Percentiles rank a stretch among this genome's conserved stretches.
Evolutionary conservation across 2,888 invertebrate species (phyloP).

Genomic region (Physocephala rufipes): DNA sequence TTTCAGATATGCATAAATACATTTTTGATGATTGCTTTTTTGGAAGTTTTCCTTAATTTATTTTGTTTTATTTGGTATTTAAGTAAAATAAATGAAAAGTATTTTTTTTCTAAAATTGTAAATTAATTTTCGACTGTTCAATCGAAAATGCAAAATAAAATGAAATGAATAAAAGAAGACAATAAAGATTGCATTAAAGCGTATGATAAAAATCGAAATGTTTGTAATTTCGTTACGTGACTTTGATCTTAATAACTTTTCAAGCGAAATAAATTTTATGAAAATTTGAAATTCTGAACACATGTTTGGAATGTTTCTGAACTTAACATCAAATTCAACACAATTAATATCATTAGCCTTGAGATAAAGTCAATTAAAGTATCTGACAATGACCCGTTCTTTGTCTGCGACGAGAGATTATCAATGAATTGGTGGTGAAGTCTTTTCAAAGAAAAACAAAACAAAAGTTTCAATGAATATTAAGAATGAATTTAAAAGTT

Average conservation of each 20-base stretch:
- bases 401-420: background rate
- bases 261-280: background rate
- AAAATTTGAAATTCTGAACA: conserved; percentile 24
- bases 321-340: conserved; percentile 10
- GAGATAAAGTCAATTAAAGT: conserved; percentile 4
- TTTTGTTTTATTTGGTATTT: no score
- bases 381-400: background rate
- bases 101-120: no score
- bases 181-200: background rate
- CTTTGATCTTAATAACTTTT: conserved; percentile 9
- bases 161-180: no score
- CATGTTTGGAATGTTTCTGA: conserved; percentile 1
- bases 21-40: no score
- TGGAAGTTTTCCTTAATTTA: no score
- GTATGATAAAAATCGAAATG: background rate
- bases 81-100: no score
- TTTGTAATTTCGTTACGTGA: conserved; percentile 12
- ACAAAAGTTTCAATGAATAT: background rate
- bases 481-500: background rate
- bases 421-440: no score
- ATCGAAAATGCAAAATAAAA: no score
- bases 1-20: no score
- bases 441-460: no score
- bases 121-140: no score
- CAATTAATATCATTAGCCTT: conserved; percentile 17